These are phyloP conservation scores for Anoplophora glabripennis DNA, from an alignment of 1,140 invertebrate species.

Conservation along the genomic window DNA sequence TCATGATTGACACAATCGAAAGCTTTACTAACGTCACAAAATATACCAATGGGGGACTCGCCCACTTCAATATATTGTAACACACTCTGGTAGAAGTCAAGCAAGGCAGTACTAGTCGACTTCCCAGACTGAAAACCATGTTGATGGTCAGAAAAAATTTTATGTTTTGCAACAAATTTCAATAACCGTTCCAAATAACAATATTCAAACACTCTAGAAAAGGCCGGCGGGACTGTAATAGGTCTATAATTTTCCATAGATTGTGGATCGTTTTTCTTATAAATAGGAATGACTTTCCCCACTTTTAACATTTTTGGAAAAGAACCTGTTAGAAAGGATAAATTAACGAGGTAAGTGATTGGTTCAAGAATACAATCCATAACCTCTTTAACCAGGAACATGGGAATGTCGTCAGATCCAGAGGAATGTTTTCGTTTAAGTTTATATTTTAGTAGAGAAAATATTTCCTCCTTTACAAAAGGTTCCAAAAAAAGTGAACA, in stretches of 20 bases:
- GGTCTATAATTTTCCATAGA: constrained; percentile 12
- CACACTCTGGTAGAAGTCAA: background rate
- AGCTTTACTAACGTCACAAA: background rate
- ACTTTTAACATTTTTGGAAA: constrained; percentile 16
- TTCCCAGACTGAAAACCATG: background rate
- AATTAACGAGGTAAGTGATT: constrained; percentile 9
- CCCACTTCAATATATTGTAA: background rate
- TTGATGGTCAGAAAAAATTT: background rate
- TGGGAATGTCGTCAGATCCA: too few relatives aligned
- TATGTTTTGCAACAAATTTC: background rate
- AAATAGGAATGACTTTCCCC: constrained; percentile 7
- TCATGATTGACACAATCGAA: background rate
- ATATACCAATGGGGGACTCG: background rate
- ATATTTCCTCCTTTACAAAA: too few relatives aligned
- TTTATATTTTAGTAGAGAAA: too few relatives aligned
- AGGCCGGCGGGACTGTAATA: background rate
- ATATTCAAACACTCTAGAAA: constrained; percentile 17
- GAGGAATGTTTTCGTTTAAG: too few relatives aligned
- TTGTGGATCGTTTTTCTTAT: constrained; percentile 12
- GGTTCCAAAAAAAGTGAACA: too few relatives aligned
- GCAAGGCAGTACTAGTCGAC: background rate
- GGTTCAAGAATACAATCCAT: background rate
- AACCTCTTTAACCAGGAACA: too few relatives aligned
- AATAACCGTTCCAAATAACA: background rate
- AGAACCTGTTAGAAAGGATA: constrained; percentile 4